Evolutionary conservation across 2,113 vertebrate genomes (phyloP).

Genomic region (Ranitomeya imitator): DNA sequence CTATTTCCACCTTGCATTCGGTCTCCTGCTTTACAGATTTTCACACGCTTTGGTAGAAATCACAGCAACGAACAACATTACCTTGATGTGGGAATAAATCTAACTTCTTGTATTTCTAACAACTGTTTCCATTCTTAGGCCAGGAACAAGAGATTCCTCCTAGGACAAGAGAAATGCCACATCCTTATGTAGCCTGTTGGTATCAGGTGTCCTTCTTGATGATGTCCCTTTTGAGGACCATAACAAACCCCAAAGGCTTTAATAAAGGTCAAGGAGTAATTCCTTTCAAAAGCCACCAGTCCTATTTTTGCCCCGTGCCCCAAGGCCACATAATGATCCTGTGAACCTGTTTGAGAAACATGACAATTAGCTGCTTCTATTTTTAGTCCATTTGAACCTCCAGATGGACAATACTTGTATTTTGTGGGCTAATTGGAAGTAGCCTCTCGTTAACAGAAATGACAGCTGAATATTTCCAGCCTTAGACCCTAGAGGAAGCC

Average conservation of each 20-base stretch:
- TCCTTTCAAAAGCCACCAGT: not conserved
- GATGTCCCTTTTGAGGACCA: not conserved
- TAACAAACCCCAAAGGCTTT: not conserved
- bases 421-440: conserved; percentile 67
- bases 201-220: conserved; percentile 18
- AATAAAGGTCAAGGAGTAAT: not conserved
- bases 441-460: conserved; percentile 64
- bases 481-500: conserved; percentile 53
- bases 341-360: conserved; percentile 1
- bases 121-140: not conserved
- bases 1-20: too few relatives aligned
- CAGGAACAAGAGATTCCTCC: not conserved
- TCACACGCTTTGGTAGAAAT: too few relatives aligned
- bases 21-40: too few relatives aligned
- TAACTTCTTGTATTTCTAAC: not conserved
- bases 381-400: not conserved
- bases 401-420: conserved; percentile 63
- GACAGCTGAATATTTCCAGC: conserved; percentile 62
- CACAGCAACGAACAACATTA: too few relatives aligned
- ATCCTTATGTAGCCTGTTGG: not conserved
- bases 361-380: not conserved
- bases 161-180: not conserved
- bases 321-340: not conserved
- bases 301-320: conserved; percentile 3
- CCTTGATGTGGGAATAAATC: too few relatives aligned